A percentile compares a stretch with the other conserved stretches of the same genome.
Conservation (phyloP, 2,797 vertebrate genomes). For the Chrysocyon brachyurus region DNA sequence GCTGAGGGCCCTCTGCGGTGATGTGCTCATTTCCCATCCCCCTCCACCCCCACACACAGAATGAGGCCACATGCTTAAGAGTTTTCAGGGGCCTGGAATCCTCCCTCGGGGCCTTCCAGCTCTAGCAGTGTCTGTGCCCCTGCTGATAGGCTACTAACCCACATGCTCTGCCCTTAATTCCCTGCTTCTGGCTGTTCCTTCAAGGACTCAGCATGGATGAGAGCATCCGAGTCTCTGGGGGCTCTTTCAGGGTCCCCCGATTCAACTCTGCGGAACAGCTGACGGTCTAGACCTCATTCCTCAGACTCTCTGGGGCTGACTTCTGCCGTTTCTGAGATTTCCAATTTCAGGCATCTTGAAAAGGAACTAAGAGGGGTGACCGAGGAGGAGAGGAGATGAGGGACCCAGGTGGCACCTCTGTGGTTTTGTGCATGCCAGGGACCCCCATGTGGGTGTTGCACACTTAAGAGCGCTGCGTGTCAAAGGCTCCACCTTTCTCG, state of each 20-base stretch:
- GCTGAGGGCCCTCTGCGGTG: neutral
- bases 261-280: neutral
- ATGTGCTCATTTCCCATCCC: too few species aligned
- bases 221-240: neutral
- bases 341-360: neutral
- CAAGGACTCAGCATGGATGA: neutral
- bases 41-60: neutral
- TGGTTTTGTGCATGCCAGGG: rapidly evolving
- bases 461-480: rapidly evolving
- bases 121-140: neutral
- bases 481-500: neutral
- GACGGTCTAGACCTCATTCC: neutral
- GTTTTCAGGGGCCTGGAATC: neutral
- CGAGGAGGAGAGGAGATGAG: neutral
- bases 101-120: neutral
- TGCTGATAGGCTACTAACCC: neutral
- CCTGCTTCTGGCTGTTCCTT: neutral
- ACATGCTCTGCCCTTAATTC: neutral
- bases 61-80: too few species aligned
- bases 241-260: neutral
- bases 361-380: neutral
- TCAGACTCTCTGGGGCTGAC: neutral
- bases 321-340: neutral
- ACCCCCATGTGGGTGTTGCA: rapidly evolving
- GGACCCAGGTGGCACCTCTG: neutral